These are phyloP conservation scores for Brachionus angularis DNA, from an alignment of 1,140 invertebrate species.

Conservation along the genomic window DNA sequence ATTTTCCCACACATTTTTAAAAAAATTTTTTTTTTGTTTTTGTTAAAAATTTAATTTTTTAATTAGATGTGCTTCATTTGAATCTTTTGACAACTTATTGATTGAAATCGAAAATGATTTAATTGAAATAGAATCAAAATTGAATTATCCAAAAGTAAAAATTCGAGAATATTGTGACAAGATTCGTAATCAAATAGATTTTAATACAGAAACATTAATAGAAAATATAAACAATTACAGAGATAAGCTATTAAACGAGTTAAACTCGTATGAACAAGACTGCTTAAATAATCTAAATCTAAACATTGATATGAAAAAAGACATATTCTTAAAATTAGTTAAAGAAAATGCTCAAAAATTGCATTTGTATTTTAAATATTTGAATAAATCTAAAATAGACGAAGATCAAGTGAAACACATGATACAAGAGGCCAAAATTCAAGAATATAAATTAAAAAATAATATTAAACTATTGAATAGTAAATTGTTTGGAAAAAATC, in stretches of 20 bases:
- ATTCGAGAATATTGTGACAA: constrained; percentile 1
- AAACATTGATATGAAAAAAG: constrained; percentile 18
- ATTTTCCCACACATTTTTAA: no score
- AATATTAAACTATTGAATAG: constrained; percentile 9
- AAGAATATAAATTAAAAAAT: constrained; percentile 21
- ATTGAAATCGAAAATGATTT: constrained; percentile 31
- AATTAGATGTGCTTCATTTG: constrained; percentile 1
- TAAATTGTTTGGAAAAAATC: constrained; percentile 12
- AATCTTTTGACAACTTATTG: constrained; percentile 1
- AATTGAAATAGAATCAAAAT: background rate
- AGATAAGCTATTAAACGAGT: background rate
- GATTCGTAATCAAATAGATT: constrained; percentile 33
- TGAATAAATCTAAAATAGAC: background rate
- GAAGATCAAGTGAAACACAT: constrained; percentile 5
- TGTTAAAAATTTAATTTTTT: background rate
- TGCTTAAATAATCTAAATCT: constrained; percentile 5
- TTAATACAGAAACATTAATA: constrained; percentile 26
- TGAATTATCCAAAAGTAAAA: constrained; percentile 9
- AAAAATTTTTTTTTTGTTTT: background rate
- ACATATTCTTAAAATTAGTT: background rate
- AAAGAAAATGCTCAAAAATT: constrained; percentile 13
- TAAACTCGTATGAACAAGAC: constrained; percentile 3
- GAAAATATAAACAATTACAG: constrained; percentile 15
- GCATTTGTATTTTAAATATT: background rate
- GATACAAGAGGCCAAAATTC: constrained; percentile 19